These are phyloP conservation scores for Xenopus laevis DNA, from an alignment of 2,113 vertebrate species.

Conservation along the genomic window DNA sequence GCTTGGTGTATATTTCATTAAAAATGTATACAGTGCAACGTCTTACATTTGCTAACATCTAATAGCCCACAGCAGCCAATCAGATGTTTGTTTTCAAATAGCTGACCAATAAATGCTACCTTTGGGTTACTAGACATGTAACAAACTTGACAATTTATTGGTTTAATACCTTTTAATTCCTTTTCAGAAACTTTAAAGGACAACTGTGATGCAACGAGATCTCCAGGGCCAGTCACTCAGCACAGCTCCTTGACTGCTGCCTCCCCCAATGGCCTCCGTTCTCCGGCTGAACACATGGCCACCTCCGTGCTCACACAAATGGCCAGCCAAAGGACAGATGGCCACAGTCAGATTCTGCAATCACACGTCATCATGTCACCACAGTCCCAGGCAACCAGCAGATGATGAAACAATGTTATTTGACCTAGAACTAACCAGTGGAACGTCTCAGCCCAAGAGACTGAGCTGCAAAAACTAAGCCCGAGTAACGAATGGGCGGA, in stretches of 20 bases:
- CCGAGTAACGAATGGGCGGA: conserved; percentile 42
- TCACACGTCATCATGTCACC: conserved; percentile 78
- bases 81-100: no score
- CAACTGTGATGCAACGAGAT: conserved; percentile 80
- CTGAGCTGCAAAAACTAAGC: conserved; percentile 16
- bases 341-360: conserved; percentile 66
- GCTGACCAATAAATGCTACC: no score
- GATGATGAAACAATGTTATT: conserved; percentile 75
- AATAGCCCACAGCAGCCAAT: no score
- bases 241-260: conserved; percentile 80
- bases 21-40: no score
- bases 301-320: conserved; percentile 92
- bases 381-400: conserved; percentile 90
- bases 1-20: no score
- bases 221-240: conserved; percentile 88
- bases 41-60: no score
- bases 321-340: conserved; percentile 85
- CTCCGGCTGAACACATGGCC: conserved; percentile 90
- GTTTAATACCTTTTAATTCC: background rate
- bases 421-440: conserved; percentile 51
- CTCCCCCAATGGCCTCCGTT: conserved; percentile 81
- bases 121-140: no score
- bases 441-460: conserved; percentile 44
- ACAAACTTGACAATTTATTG: no score
- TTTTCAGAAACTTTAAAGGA: conserved; percentile 83